Evolutionary conservation across 2,797 vertebrate genomes (phyloP).

Genomic region (Spheniscus humboldti): DNA sequence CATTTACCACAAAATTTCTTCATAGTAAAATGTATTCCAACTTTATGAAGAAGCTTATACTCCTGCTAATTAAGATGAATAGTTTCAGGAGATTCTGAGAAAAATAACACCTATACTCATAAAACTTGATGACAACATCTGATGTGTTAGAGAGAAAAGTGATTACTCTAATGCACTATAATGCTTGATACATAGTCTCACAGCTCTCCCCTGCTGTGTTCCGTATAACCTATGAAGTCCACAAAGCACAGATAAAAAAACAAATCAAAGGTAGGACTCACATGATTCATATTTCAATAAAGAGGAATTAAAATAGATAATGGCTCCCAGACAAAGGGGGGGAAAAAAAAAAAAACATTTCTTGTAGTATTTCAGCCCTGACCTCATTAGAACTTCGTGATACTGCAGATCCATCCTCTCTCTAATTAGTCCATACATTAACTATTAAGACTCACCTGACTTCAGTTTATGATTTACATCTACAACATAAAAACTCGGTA

Average conservation of each 20-base stretch:
- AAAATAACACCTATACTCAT: constrained; percentile 25
- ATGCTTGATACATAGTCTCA: constrained; percentile 8
- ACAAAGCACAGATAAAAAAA: constrained; percentile 34
- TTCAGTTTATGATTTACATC: neutral
- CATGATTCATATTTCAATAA: constrained; percentile 32
- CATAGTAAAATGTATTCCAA: neutral
- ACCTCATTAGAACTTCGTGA: neutral
- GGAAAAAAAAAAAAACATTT: neutral
- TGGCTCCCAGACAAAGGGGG: neutral
- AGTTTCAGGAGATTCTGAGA: constrained; percentile 9
- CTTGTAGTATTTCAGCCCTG: neutral
- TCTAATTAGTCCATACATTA: neutral
- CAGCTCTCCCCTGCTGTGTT: neutral
- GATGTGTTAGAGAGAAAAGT: constrained; percentile 3
- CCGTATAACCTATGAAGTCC: neutral
- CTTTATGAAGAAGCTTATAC: neutral
- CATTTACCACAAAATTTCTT: neutral
- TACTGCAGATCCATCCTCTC: neutral
- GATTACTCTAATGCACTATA: constrained; percentile 12
- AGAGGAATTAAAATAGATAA: constrained; percentile 35
- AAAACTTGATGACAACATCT: constrained; percentile 37
- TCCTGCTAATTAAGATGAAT: constrained; percentile 43
- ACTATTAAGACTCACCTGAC: neutral
- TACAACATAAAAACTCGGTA: neutral
- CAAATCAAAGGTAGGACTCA: constrained; percentile 23